Conservation (phyloP, 1,140 invertebrate genomes). For the Drosophila bocqueti region DNA sequence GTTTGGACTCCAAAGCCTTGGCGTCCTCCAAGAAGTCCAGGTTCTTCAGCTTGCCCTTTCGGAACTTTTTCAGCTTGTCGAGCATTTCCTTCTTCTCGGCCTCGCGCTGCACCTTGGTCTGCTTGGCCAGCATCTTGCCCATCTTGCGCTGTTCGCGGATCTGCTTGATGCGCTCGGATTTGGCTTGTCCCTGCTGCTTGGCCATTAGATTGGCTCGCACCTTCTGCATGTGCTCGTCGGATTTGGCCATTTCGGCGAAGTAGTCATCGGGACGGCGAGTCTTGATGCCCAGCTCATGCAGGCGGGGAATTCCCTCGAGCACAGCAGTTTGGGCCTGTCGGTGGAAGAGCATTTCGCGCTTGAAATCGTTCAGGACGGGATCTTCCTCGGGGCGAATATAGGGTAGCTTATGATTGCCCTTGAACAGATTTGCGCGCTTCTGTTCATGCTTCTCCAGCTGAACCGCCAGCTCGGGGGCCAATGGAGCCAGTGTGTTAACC, state of each 20-base stretch:
- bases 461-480: slow-evolving; percentile 92
- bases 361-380: slow-evolving; percentile 96
- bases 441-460: slow-evolving; percentile 91
- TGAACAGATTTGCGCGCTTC: slow-evolving; percentile 88
- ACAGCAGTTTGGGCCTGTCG: slow-evolving; percentile 96
- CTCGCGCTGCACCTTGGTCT: slow-evolving; percentile 92
- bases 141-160: slow-evolving; percentile 96
- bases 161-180: slow-evolving; percentile 95
- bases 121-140: slow-evolving; percentile 92
- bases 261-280: slow-evolving; percentile 97
- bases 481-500: slow-evolving; percentile 89
- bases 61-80: slow-evolving; percentile 94
- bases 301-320: slow-evolving; percentile 90
- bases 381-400: slow-evolving; percentile 89
- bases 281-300: slow-evolving; percentile 91
- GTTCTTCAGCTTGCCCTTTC: slow-evolving; percentile 92
- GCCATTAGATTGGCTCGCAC: slow-evolving; percentile 93
- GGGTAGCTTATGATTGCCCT: slow-evolving; percentile 89
- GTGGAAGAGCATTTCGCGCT: slow-evolving; percentile 95
- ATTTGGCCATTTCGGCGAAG: slow-evolving; percentile 99
- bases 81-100: slow-evolving; percentile 92
- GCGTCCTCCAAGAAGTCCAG: slow-evolving; percentile 93
- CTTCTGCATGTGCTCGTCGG: slow-evolving; percentile 99
- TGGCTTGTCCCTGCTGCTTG: slow-evolving; percentile 93
- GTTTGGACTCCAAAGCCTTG: slow-evolving; percentile 85